Percentiles rank a stretch among this genome's conserved stretches.
These are phyloP conservation scores for Lepidocyrtoides sp. DNA, from an alignment of 2,888 invertebrate species.

Conservation along the genomic window DNA sequence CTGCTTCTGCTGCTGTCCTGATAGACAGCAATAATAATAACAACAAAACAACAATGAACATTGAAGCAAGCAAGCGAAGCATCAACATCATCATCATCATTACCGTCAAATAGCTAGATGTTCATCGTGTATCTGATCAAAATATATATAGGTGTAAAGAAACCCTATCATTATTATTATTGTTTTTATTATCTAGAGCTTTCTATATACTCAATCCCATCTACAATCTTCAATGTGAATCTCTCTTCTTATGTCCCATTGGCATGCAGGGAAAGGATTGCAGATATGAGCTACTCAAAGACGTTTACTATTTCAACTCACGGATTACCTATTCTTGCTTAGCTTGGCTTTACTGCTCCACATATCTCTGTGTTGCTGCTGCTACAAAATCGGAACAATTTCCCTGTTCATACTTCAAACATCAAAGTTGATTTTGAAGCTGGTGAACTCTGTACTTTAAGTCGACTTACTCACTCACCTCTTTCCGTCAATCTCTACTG, in stretches of 20 bases:
- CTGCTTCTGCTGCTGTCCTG: neutral
- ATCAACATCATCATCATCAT: conserved; percentile 19
- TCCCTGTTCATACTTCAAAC: neutral
- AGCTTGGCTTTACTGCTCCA: neutral
- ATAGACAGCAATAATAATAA: conserved; percentile 61
- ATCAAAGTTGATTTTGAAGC: too few relatives aligned
- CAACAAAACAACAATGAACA: conserved; percentile 46
- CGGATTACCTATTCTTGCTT: neutral
- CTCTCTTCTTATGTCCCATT: neutral
- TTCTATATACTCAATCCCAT: neutral
- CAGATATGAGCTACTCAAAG: neutral
- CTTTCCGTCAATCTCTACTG: conserved; percentile 68
- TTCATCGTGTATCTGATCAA: neutral
- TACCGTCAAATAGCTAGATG: neutral
- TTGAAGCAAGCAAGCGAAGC: neutral
- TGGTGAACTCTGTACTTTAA: neutral
- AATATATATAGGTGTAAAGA: neutral
- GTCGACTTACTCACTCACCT: neutral
- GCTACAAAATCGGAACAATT: neutral
- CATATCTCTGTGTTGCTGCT: neutral
- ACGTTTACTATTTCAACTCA: neutral
- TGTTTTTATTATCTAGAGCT: neutral
- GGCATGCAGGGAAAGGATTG: neutral
- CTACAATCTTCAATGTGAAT: neutral
- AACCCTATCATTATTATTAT: neutral